Evolutionary conservation across 2,113 vertebrate species (phyloP).

Genomic region (Numida meleagris): DNA sequence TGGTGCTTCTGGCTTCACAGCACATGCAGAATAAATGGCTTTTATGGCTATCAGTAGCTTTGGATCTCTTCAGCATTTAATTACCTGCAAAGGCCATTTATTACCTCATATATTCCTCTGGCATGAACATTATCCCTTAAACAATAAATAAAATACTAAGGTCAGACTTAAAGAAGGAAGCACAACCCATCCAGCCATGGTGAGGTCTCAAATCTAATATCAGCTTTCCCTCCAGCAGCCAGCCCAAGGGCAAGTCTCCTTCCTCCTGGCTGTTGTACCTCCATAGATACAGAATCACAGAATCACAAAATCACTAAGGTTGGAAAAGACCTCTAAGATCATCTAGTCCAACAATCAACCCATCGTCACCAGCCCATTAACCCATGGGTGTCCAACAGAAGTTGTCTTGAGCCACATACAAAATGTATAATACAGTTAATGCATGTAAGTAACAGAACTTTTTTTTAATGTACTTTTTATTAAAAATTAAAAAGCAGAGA

Average conservation of each 20-base stretch:
- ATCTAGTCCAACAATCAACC: too few species aligned
- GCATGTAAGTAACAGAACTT: too few species aligned
- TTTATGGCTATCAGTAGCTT: constrained; percentile 66
- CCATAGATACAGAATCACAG: neutral
- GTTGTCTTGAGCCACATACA: too few species aligned
- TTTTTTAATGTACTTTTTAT: too few species aligned
- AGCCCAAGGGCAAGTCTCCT: neutral
- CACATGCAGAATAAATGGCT: constrained; percentile 57
- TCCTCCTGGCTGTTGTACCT: neutral
- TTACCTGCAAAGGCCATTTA: constrained; percentile 74
- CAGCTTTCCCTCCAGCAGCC: neutral
- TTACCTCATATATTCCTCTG: constrained; percentile 73
- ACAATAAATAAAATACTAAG: constrained; percentile 76
- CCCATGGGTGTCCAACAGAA: too few species aligned
- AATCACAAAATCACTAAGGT: too few species aligned
- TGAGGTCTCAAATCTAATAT: constrained; percentile 32
- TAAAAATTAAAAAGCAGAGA: too few species aligned
- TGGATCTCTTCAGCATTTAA: constrained; percentile 62
- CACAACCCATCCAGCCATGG: constrained; percentile 37
- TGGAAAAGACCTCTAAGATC: too few species aligned
- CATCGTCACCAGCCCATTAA: too few species aligned
- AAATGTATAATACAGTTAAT: too few species aligned
- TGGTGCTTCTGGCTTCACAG: constrained; percentile 27
- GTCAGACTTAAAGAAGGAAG: constrained; percentile 57
- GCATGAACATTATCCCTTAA: constrained; percentile 69